Base-by-base conservation (phyloP, 92 coral and sea anemone species). In the Metridium senile region DNA sequence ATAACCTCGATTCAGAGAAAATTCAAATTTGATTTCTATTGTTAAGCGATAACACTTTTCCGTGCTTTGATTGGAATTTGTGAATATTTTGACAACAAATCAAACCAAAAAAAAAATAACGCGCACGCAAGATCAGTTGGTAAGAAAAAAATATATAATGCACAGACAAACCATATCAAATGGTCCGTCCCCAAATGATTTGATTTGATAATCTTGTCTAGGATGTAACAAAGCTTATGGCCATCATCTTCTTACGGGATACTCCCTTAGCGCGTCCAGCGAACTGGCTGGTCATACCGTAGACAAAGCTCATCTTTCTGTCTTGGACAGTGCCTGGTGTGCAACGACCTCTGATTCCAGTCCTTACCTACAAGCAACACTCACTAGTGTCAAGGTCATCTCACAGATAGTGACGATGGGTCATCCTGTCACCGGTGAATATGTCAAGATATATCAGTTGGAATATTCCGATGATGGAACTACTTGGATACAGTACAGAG, bases 271-370 rank as follows among this genome's bases (percentile, higher is more conserved):
- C 33, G 91, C 94, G 2, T 86, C 91, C 7, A 82, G 79, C 26
- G 71, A 72, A 33, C 82, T 56, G 62, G 61, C 79, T 32, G 62
- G 62, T 10, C 81, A 74, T 54, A 78, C 84, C 30, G 88, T 80
- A 18, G 58, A 68, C 33, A 85, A 86, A 51, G 91, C 90, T 33
- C 58, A 62, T 56, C 45, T 86, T 21, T 80, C 79, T 35, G 75
- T 58, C n/a, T 10, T n/a, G 19, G 78, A n/a, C 32, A 87, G 84
- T 1, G 84, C 91, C 1, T 89, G 94, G 91, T 86, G 91, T 27
- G 84, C 91, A 3, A 76, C 70, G 11, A 62, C 78, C 13, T 78
- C 54, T 11, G 75, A 39, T 11, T 57, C 54, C 9, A 25, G 43
- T 33, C 85, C 88, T 20, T 74, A 46, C 77, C 79, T 89, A 0